phyloP scores from a whole-genome alignment of 2,113 vertebrate species.

The Dascyllus trimaculatus region DNA sequence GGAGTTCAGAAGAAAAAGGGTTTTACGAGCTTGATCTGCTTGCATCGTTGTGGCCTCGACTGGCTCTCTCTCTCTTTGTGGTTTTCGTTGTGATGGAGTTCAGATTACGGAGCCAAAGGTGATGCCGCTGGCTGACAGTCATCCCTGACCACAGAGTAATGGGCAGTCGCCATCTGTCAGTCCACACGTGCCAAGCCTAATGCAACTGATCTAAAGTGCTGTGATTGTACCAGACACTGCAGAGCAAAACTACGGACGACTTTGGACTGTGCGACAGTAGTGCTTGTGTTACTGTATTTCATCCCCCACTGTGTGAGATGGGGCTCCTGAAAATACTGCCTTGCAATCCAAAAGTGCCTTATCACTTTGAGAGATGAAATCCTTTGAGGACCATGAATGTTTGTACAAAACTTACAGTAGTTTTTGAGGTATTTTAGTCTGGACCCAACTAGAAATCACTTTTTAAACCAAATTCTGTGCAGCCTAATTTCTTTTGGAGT shows the following conservation, averaged over 20 bases:
- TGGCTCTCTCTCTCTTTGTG: conserved; percentile 17
- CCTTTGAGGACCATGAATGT: too few species aligned
- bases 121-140: conserved; percentile 25
- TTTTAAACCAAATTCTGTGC: too few species aligned
- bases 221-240: not conserved
- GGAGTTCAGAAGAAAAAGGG: not conserved
- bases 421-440: too few species aligned
- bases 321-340: too few species aligned
- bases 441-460: too few species aligned
- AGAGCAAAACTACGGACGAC: too few species aligned
- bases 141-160: conserved; percentile 31
- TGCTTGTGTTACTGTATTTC: not conserved
- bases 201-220: not conserved
- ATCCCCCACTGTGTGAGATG: too few species aligned
- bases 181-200: not conserved
- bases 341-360: too few species aligned
- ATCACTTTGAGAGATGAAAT: too few species aligned
- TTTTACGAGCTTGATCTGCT: conserved; percentile 13
- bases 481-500: too few species aligned
- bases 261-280: not conserved
- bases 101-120: conserved; percentile 25
- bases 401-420: too few species aligned
- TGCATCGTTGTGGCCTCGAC: conserved; percentile 2
- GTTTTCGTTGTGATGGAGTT: conserved; percentile 15
- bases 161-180: conserved; percentile 15